These are phyloP conservation scores for Gymnoscopelus microlampas DNA, from an alignment of 2,797 vertebrate species.

Conservation along the genomic window DNA sequence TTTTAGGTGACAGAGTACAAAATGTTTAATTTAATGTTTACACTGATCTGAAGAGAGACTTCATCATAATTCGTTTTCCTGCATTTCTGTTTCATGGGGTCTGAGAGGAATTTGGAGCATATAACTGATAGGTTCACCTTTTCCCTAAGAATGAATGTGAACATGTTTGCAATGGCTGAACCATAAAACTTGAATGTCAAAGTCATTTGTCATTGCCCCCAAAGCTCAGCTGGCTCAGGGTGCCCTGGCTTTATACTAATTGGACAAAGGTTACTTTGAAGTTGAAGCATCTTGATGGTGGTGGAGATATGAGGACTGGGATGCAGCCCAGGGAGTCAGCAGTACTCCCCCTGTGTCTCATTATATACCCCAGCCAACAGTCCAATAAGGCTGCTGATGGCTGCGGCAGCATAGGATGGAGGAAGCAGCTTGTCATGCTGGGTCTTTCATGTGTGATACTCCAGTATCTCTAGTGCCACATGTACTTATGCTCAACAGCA, in stretches of 20 bases:
- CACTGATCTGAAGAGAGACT: conserved; percentile 15
- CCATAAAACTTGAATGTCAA: conserved; percentile 22
- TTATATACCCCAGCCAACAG: conserved; percentile 68
- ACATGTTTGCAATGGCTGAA: conserved; percentile 9
- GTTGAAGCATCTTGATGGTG: conserved; percentile 54
- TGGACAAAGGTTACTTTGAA: conserved; percentile 72
- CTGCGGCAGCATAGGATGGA: conserved; percentile 55
- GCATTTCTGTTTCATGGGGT: neutral
- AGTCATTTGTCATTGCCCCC: conserved; percentile 35
- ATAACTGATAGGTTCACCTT: neutral
- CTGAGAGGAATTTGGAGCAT: conserved; percentile 16
- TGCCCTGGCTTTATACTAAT: conserved; percentile 50
- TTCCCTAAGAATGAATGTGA: conserved; percentile 2
- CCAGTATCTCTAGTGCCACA: conserved; percentile 40
- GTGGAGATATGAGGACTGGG: conserved; percentile 50
- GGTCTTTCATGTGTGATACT: conserved; percentile 72
- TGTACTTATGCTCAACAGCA: conserved; percentile 41
- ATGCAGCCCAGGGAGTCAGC: conserved; percentile 48
- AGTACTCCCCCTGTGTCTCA: conserved; percentile 65
- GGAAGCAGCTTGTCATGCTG: conserved; percentile 61
- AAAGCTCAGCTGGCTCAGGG: conserved; percentile 40
- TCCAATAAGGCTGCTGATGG: conserved; percentile 60
- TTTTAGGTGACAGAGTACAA: conserved; percentile 21
- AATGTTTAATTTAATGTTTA: conserved; percentile 41
- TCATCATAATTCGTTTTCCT: neutral